Evolutionary conservation across 2,113 vertebrate genomes (phyloP).

Genomic region (Cathartes aura): DNA sequence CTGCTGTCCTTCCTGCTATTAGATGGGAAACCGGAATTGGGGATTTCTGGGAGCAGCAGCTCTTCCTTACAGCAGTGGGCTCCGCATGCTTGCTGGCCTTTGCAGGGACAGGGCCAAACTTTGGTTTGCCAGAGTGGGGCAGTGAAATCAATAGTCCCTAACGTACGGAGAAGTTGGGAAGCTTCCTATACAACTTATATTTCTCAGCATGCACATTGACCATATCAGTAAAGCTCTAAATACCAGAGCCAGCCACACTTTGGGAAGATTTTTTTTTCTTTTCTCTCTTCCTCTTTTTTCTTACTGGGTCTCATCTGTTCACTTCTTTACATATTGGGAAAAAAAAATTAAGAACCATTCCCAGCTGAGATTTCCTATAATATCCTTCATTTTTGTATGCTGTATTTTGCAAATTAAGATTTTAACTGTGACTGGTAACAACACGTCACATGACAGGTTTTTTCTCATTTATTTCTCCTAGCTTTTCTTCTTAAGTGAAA

Average conservation of each 20-base stretch:
- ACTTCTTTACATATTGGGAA: neutral
- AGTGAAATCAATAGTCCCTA: neutral
- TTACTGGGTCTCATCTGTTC: neutral
- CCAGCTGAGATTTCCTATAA: neutral
- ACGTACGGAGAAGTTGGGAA: neutral
- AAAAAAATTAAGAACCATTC: neutral
- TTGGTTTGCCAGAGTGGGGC: neutral
- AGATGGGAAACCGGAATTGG: accelerated
- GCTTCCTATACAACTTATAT: neutral
- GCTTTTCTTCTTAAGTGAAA: neutral
- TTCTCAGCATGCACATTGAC: neutral
- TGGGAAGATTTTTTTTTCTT: neutral
- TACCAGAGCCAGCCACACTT: neutral
- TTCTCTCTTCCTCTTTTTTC: neutral
- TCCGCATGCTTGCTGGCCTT: neutral
- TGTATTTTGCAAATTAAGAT: neutral
- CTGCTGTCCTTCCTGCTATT: neutral
- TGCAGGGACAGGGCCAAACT: neutral
- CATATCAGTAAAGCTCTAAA: neutral
- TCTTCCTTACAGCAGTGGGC: accelerated
- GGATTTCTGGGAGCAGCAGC: neutral
- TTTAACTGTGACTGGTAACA: neutral
- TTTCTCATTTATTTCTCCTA: neutral
- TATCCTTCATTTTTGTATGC: neutral
- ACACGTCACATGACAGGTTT: neutral